Base-by-base conservation (phyloP, 2,888 invertebrate species). In the Busseola fusca region DNA sequence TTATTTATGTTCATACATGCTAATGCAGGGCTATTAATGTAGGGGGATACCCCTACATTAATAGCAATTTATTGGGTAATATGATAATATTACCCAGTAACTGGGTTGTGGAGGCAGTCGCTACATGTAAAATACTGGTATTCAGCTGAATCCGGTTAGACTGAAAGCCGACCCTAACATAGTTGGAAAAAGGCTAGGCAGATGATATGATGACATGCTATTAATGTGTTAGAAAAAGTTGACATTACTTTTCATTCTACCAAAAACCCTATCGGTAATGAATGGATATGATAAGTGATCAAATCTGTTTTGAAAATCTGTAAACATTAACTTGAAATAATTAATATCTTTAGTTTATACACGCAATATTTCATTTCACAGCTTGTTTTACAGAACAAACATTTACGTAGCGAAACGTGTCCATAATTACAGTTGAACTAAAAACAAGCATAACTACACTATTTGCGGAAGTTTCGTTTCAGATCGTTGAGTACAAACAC, bases 401-500 rank as follows among this genome's bases (percentile, higher is more conserved):
- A 56, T 42, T 65, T 30, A 48, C 18, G 0, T 27, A 48, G 34
- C 21, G 25, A 48, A 70, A 73, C 52, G n/a, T 72, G 27, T 30
- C 60, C 27, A 52, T 74, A 72, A 76, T 66, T 66, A 79, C 72
- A 64, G 12, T 68, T 64, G 58, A 74, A 63, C 58, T 72, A 64
- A 74, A 76, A 80, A 72, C 68, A 69, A 72, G 48, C 48, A 69
- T 77, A 67, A 64, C 82, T 76, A 78, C 62, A 69, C 67, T 75
- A 78, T 79, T 78, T 74, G 71, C 64, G 58, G 71, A 78, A 82
- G 69, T 80, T 77, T 74, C 79, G 76, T 82, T 83, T 77, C 76
- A 82, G 81, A 81, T 78, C 83, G 84, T 86, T 83, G 75, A 87
- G 83, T 85, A 77, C 73, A 81, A 82, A 83, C 84, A 84, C 82